These are phyloP conservation scores for Heliconius hermathena DNA, from an alignment of 1,140 invertebrate genomes.

Conservation along the genomic window DNA sequence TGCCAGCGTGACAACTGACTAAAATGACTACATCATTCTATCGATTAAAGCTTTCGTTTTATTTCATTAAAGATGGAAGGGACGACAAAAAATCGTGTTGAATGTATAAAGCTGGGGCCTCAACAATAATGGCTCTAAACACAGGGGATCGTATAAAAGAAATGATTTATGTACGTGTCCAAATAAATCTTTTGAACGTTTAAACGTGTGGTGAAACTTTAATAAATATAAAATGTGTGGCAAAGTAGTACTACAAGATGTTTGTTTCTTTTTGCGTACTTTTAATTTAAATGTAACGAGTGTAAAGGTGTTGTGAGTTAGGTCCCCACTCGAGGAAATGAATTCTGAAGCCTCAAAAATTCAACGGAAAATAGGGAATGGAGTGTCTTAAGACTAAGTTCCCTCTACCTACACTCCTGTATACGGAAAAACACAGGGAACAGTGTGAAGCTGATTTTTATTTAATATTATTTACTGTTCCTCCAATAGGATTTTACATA, in stretches of 20 bases:
- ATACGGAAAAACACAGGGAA: too few relatives aligned
- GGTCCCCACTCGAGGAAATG: too few relatives aligned
- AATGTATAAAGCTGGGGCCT: conserved; percentile 30
- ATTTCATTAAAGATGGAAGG: conserved; percentile 30
- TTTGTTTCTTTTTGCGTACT: not conserved
- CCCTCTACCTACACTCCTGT: too few relatives aligned
- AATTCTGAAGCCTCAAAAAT: too few relatives aligned
- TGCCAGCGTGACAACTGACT: not conserved
- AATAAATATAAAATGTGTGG: not conserved
- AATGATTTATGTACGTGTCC: conserved; percentile 36
- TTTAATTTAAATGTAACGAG: not conserved
- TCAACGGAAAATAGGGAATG: too few relatives aligned
- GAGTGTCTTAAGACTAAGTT: too few relatives aligned
- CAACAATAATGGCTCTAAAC: conserved; percentile 33
- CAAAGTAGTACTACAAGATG: not conserved
- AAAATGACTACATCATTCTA: conserved; percentile 19
- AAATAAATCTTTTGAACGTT: conserved; percentile 27
- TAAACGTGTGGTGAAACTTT: conserved; percentile 5
- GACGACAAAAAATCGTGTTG: conserved; percentile 36
- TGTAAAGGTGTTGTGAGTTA: too few relatives aligned
- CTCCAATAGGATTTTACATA: not conserved
- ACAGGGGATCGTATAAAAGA: conserved; percentile 28
- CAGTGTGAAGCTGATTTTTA: too few relatives aligned
- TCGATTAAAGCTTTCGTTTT: conserved; percentile 38
- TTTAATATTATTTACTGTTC: not conserved